phyloP scores from a whole-genome alignment of 2,888 invertebrate genomes.

The Aplocera efformata region DNA sequence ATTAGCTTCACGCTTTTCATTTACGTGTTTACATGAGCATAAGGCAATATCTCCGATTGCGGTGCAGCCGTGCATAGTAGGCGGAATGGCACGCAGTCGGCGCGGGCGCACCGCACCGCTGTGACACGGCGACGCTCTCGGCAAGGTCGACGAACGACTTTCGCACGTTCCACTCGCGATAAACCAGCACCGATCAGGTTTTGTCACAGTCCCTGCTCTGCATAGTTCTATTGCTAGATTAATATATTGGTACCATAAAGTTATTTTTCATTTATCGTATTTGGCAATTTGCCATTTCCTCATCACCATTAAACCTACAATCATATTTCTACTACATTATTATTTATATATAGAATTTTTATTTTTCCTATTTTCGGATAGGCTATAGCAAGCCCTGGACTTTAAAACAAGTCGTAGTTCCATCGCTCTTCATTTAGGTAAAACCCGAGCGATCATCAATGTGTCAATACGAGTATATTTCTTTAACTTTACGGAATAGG shows the following conservation, averaged over 20 bases:
- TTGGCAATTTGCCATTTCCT: not conserved
- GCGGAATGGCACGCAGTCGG: slow-evolving; percentile 69
- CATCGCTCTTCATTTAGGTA: slow-evolving; percentile 6
- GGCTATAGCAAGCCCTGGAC: too few species aligned
- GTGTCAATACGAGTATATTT: slow-evolving; percentile 20
- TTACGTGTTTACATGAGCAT: slow-evolving; percentile 2
- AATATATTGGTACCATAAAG: not conserved
- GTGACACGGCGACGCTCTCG: slow-evolving; percentile 45
- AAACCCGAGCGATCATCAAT: slow-evolving; percentile 13
- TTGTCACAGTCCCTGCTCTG: slow-evolving; percentile 40
- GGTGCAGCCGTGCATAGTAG: slow-evolving; percentile 55
- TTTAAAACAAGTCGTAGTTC: too few species aligned
- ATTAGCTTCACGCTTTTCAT: not conserved
- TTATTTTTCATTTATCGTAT: not conserved
- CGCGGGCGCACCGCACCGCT: slow-evolving; percentile 46
- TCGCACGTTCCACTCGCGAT: slow-evolving; percentile 61
- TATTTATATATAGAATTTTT: too few species aligned
- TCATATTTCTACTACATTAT: too few species aligned
- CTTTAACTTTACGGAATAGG: slow-evolving; percentile 15
- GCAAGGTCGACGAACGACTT: slow-evolving; percentile 79
- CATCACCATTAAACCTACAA: not conserved
- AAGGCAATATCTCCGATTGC: slow-evolving; percentile 31
- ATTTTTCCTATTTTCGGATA: too few species aligned
- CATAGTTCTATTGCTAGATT: slow-evolving; percentile 21
- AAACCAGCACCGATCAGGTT: slow-evolving; percentile 39